Evolutionary conservation across 2,113 vertebrate species (phyloP).

Genomic region (Labeo rohita): DNA sequence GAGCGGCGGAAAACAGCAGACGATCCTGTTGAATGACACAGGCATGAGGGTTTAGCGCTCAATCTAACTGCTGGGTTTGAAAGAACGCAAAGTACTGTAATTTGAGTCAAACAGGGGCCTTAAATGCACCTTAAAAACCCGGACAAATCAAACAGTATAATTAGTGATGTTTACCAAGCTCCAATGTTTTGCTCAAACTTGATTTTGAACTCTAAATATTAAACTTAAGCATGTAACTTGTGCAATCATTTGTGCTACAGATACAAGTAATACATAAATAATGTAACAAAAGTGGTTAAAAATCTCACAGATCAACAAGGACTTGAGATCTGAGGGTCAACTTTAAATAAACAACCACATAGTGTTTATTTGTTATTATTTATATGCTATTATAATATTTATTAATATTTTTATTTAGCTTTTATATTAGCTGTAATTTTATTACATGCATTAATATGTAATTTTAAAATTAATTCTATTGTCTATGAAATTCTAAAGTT

Average conservation of each 20-base stretch:
- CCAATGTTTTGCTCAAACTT: neutral
- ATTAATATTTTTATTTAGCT: too few species aligned
- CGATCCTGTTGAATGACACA: neutral
- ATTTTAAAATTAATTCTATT: too few species aligned
- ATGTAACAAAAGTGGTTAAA: neutral
- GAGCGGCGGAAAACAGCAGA: neutral
- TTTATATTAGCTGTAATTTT: too few species aligned
- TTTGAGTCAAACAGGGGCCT: neutral
- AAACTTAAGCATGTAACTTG: neutral
- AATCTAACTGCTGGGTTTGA: neutral
- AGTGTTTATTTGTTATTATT: too few species aligned
- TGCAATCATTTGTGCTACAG: neutral
- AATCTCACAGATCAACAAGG: too few species aligned
- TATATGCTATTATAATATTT: too few species aligned
- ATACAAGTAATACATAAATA: neutral
- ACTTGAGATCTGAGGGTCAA: too few species aligned
- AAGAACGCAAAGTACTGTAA: constrained; percentile 2
- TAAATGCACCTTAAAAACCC: neutral
- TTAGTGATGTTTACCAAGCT: neutral
- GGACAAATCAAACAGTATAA: neutral
- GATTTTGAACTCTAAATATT: neutral
- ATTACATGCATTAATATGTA: too few species aligned
- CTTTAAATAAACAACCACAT: too few species aligned
- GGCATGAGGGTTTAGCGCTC: neutral
- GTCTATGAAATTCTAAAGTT: too few species aligned